phyloP scores from a whole-genome alignment of 2,797 vertebrate genomes.

The Trachops cirrhosus region DNA sequence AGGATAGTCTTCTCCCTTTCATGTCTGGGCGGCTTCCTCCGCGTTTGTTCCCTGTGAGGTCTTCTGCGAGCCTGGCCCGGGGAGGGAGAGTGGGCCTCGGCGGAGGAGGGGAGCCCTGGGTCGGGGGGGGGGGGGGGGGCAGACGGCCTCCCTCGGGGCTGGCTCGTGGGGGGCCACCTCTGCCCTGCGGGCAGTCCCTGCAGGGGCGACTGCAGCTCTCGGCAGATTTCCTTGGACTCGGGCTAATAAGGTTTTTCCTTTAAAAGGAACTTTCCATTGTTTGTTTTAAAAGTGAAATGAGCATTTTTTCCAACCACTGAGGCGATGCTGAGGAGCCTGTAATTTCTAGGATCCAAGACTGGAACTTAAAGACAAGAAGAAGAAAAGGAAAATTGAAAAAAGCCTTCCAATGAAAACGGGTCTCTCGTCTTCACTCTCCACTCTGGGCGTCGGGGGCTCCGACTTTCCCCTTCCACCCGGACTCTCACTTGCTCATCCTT shows the following conservation, averaged over 20 bases:
- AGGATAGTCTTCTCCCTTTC: slow-evolving; percentile 81
- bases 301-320: slow-evolving; percentile 81
- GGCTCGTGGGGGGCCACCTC: background rate
- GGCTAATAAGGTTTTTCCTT: slow-evolving; percentile 79
- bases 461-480: background rate
- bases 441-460: background rate
- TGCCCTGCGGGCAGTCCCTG: slow-evolving; percentile 55
- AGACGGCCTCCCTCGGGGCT: background rate
- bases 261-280: slow-evolving; percentile 78
- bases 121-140: slow-evolving; percentile 39
- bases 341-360: slow-evolving; percentile 77
- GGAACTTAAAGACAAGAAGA: slow-evolving; percentile 67
- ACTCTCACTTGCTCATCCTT: slow-evolving; percentile 4
- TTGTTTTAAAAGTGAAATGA: slow-evolving; percentile 84
- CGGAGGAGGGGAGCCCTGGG: slow-evolving; percentile 47
- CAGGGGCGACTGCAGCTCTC: slow-evolving; percentile 75
- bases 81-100: slow-evolving; percentile 68
- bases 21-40: slow-evolving; percentile 82
- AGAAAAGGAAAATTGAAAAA: slow-evolving; percentile 48
- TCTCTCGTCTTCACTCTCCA: slow-evolving; percentile 26
- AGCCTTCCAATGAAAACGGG: slow-evolving; percentile 64
- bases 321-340: slow-evolving; percentile 75
- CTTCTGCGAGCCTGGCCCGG: slow-evolving; percentile 61
- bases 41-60: slow-evolving; percentile 72
- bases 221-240: slow-evolving; percentile 64